Percentiles rank a stretch among this genome's conserved stretches.
Evolutionary conservation across 2,797 vertebrate species (phyloP).

Genomic region (Myotis pilosus): DNA sequence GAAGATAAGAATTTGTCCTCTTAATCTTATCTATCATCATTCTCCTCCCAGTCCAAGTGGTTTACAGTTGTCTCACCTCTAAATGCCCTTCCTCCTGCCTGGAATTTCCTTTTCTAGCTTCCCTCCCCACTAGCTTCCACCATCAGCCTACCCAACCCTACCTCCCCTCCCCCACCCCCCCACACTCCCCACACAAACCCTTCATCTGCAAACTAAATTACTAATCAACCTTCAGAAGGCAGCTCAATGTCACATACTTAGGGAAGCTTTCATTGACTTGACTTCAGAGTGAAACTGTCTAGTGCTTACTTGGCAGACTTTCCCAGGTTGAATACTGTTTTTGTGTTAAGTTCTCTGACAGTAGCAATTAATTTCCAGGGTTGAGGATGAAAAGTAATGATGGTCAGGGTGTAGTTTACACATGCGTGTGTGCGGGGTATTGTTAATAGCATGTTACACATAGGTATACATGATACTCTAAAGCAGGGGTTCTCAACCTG

Average conservation of each 20-base stretch:
- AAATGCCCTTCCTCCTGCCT: neutral
- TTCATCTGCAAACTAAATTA: neutral
- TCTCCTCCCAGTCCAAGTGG: neutral
- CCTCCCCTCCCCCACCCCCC: too few species aligned
- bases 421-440: fast-evolving
- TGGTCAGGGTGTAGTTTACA: neutral
- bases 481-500: too few species aligned
- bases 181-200: neutral
- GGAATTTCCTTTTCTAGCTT: neutral
- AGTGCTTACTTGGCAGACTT: neutral
- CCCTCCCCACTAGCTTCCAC: too few species aligned
- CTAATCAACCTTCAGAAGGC: neutral
- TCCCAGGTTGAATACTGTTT: neutral
- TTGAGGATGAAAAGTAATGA: neutral
- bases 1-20: neutral
- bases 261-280: neutral
- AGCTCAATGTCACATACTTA: neutral
- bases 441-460: neutral
- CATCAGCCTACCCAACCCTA: too few species aligned
- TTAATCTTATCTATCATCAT: neutral
- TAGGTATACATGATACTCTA: neutral
- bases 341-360: neutral
- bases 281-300: neutral
- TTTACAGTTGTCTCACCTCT: neutral
- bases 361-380: neutral